phyloP scores from a whole-genome alignment of 2,113 vertebrate species.

The Microcebus griseorufus region DNA sequence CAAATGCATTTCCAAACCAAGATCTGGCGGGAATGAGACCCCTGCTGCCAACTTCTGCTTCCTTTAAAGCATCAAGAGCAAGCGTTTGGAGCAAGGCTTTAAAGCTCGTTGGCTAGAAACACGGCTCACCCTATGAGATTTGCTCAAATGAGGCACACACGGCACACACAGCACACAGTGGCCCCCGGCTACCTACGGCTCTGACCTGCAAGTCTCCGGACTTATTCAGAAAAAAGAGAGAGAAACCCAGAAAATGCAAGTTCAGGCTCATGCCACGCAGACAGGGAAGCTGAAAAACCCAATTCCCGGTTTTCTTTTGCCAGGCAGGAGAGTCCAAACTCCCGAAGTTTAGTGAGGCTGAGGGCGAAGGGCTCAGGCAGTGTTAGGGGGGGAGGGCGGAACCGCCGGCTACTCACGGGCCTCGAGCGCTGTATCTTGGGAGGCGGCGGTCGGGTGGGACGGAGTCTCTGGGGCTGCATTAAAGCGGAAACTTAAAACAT shows the following conservation, averaged over 20 bases:
- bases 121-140: constrained; percentile 36
- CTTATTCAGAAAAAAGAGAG: constrained; percentile 57
- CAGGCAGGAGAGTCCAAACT: constrained; percentile 76
- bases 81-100: constrained; percentile 73
- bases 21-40: constrained; percentile 45
- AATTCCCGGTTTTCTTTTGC: constrained; percentile 69
- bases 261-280: constrained; percentile 76
- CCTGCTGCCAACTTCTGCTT: constrained; percentile 69
- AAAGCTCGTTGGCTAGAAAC: constrained; percentile 74
- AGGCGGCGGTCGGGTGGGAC: constrained; percentile 87
- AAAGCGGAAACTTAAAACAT: constrained; percentile 87
- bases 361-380: constrained; percentile 79
- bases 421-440: constrained; percentile 89
- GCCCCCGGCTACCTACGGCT: constrained; percentile 74
- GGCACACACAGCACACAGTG: constrained; percentile 31
- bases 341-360: constrained; percentile 84
- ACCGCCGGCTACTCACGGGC: constrained; percentile 90
- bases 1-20: constrained; percentile 53
- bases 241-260: constrained; percentile 80
- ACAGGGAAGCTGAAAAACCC: constrained; percentile 76
- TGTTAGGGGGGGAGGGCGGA: constrained; percentile 82
- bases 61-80: constrained; percentile 58
- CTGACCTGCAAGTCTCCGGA: constrained; percentile 51
- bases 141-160: constrained; percentile 7
- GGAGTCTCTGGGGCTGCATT: constrained; percentile 87